Base-by-base conservation (phyloP, 2,888 invertebrate genomes). In the Drosophila neotestacea region DNA sequence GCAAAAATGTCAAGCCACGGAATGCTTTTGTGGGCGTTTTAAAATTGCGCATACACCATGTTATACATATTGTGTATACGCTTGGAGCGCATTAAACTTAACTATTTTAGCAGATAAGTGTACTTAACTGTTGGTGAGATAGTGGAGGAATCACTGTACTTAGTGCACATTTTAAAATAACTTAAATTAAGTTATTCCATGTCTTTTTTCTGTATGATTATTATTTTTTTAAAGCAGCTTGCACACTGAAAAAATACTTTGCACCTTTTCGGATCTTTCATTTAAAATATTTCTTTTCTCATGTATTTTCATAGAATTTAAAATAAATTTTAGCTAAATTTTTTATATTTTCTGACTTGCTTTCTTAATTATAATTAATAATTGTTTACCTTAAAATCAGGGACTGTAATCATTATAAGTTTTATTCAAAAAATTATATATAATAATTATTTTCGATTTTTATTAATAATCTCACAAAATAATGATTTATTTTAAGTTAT, bases 41-140 rank as follows among this genome's bases (percentile, higher is more conserved):
- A 0, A 3, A 50, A 55, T 52, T 67, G 47, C 64, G 52, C 47
- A 75, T 56, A 69, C 75, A 58, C 52, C 51, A 22, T 52, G 58
- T 73, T 16, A 28, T 10, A 7, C 1, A 55, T 36, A 27, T 51
- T 65, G 38, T 64, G 41, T 46, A 46, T 58, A 36, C 38, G 47
- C 32, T n/a, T 13, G 5, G 6, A 7, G 22, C 9, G 41, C n/a
- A 5, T 16, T 42, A 4, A 32, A n/a, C 10, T 30, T 36, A 39
- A 51, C 62, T 62, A 42, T 16, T 50, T 3, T 10, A 10, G n/a
- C 27, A 6, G 30, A 30, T 32, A 48, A 30, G 13, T 16, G 4
- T 13, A 10, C 13, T 22, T 6, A 6, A 9, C 16, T 41, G 7
- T 16, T 9, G 7, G 3, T 39, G 39, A 6, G 6, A 38, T 38